Evolutionary conservation across 1,140 invertebrate genomes (phyloP), one percentile per base, ranked within the genome.

Genomic region (Zaprionus nigranus): DNA sequence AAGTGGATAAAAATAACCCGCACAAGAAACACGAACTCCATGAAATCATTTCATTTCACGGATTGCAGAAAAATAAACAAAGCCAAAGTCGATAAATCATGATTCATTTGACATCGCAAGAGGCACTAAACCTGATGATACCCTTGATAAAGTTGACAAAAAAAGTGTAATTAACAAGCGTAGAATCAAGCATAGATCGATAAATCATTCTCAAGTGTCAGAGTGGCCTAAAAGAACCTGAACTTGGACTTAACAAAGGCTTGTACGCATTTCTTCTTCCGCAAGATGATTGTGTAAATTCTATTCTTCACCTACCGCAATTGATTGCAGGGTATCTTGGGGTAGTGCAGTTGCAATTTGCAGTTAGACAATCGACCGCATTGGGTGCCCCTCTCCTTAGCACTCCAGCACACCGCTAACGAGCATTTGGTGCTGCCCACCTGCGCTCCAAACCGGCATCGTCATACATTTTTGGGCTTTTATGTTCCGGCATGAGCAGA

Each of bases 391-490:
- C 30, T 53, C n/a, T 36, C 43, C 30, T 60, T 58, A 24, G 30
- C 22, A 22, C 36, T 64, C 40, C 17, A 26, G 58, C 54, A 78
- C 78, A 78, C 78, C 81, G 76, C 77, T 71, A 75, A 71, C 49
- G 13, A 61, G 58, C 36, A 26, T 49, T 49, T 43, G 53, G 53
- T 30, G 20, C 74, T 81, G 78, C 85, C 84, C 84, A 88, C 84
- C 85, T 84, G 84, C 69, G 79, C 40, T 74, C 74, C 53, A 84
- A 88, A 83, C 84, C 81, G 78, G 78, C 84, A 74, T 78, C 81
- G 84, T 84, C 84, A 90, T 81, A 88, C 85, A 88, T 88, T 82
- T 88, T 85, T 85, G 78, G 75, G 57, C 79, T 72, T 79, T 82
- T 69, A 79, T 85, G 78, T 83, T 81, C 78, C 81, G 81, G 85